A percentile compares a stretch with the other conserved stretches of the same genome.
phyloP scores from a whole-genome alignment of 2,113 vertebrate genomes.

The Malurus elegans region DNA sequence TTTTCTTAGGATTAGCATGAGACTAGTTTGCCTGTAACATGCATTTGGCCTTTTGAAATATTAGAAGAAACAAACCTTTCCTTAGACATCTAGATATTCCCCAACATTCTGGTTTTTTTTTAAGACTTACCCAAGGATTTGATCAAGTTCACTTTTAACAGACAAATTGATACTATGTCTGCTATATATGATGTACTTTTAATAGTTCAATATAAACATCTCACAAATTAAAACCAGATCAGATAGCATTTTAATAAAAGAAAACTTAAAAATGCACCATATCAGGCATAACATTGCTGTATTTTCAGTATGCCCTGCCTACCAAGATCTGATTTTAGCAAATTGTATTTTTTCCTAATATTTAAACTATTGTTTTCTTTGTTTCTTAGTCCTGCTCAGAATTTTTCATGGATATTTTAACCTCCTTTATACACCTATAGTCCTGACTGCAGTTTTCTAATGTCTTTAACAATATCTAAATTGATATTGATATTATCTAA shows the following conservation, averaged over 20 bases:
- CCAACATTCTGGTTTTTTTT: not conserved
- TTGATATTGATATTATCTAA: not conserved
- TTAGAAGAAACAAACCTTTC: not conserved
- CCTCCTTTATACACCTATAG: not conserved
- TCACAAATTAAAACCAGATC: not conserved
- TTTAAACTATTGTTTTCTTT: not conserved
- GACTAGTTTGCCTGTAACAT: not conserved
- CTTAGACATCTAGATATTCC: not conserved
- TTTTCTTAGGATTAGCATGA: not conserved
- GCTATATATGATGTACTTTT: not conserved
- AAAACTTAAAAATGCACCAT: not conserved
- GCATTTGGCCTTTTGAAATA: not conserved
- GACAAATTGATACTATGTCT: not conserved
- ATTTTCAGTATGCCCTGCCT: not conserved
- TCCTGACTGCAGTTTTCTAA: not conserved
- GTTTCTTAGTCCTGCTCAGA: not conserved
- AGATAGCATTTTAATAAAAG: not conserved
- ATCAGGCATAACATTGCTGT: not conserved
- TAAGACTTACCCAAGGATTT: not conserved
- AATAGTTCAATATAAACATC: not conserved
- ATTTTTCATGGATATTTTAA: not conserved
- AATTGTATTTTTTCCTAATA: not conserved
- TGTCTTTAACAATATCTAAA: not conserved
- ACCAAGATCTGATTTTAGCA: not conserved
- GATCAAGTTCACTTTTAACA: not conserved